phyloP scores from a whole-genome alignment of 2,113 vertebrate species.

The Micromys minutus region DNA sequence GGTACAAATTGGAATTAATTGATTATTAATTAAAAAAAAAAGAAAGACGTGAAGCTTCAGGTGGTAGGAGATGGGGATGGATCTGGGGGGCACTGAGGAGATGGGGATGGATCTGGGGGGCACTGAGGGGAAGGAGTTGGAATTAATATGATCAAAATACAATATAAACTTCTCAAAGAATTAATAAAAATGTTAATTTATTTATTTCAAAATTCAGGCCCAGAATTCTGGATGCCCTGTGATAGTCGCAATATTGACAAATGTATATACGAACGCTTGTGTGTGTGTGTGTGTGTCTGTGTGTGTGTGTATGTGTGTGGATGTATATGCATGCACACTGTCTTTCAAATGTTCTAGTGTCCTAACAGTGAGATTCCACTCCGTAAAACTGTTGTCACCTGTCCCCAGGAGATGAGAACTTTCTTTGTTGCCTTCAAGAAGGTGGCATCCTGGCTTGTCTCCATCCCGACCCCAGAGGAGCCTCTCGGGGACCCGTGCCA shows the following conservation, averaged over 20 bases:
- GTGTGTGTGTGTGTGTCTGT: not conserved
- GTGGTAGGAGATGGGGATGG: not conserved
- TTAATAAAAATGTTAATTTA: not conserved
- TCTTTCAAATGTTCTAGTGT: not conserved
- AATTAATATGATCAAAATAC: not conserved
- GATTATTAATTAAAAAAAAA: not conserved
- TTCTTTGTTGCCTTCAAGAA: not conserved
- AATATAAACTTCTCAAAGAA: not conserved
- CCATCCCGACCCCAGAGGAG: not conserved
- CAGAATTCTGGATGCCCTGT: not conserved
- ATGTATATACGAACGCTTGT: not conserved
- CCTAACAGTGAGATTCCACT: not conserved
- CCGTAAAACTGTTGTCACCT: not conserved
- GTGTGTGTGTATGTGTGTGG: not conserved
- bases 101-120: not conserved
- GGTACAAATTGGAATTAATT: not conserved
- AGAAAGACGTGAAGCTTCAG: not conserved
- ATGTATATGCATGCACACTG: rapidly evolving
- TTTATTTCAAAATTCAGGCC: not conserved
- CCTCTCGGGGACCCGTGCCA: not conserved
- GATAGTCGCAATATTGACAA: not conserved
- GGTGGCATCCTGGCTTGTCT: too few species aligned
- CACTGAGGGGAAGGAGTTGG: not conserved
- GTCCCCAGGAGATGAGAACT: not conserved
- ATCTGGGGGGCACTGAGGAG: not conserved